Base-by-base conservation (phyloP, 2,888 invertebrate species). In the Drosophila borealis region DNA sequence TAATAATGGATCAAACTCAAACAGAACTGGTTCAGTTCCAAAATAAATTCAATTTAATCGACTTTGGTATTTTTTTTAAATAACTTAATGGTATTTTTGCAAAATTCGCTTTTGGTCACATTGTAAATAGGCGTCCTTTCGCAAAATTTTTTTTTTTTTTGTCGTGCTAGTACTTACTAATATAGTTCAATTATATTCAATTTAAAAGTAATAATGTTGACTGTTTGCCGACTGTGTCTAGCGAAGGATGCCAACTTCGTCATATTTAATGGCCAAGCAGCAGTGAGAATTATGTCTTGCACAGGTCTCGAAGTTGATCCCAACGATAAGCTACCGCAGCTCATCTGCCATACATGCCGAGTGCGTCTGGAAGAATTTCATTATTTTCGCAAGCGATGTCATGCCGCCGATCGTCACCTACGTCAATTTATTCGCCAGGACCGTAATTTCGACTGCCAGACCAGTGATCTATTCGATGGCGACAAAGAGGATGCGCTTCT, bases 291-390 rank as follows among this genome's bases (percentile, higher is more conserved):
- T 3, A 41, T 84, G 45, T 61, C 71, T 0, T 82, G 77, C 46
- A 72, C 86, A 0, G 77, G 82, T 0, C 48, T 85, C 1, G 84
- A 85, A n/a, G 51, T 88, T 1, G 70, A 85, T 4, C 21, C 59
- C 1, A 49, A 59, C 5, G 84, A 85, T 19, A 73, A 63, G 0
- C 68, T 85, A 0, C 82, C 84, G 0, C 80, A 88, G 21, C 21
- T 50, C 4, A 88, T 85, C 5, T 85, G 84, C 10, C 1, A 41
- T 2, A 21, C 34, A 0, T 85, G 84, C 10, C 82, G 88, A 0
- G 29, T 89, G 33, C 85, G 69, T 5, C 44, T 85, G 10, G 84
- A 85, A 50, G 88, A 85, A 9, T 77, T 71, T 25, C 46, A 89
- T 29, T 54, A 65, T 33, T 85, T 85, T 37, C 85, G 89, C 0